A percentile compares a stretch with the other conserved stretches of the same genome.
These are phyloP conservation scores for Danaus chrysippus DNA, from an alignment of 2,888 invertebrate species.

Conservation along the genomic window DNA sequence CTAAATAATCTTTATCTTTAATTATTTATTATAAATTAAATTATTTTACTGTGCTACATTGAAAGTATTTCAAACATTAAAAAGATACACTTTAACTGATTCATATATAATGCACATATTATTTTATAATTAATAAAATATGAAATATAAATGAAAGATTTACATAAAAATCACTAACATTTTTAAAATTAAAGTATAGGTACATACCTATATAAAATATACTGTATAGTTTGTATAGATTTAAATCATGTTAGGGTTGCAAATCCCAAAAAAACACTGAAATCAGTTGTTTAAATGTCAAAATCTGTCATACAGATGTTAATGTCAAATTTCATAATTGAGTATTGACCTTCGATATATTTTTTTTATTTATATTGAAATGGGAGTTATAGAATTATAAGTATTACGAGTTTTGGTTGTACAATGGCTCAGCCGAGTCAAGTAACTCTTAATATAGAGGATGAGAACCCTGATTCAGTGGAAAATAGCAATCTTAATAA, in stretches of 20 bases:
- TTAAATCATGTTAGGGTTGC: neutral
- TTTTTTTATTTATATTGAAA: slow-evolving; percentile 40
- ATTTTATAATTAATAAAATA: too few relatives aligned
- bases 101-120: too few relatives aligned
- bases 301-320: slow-evolving; percentile 17
- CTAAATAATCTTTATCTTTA: neutral
- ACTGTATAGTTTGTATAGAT: neutral
- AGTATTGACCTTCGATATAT: slow-evolving; percentile 37
- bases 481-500: slow-evolving; percentile 53
- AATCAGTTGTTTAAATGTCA: slow-evolving; percentile 7
- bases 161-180: too few relatives aligned
- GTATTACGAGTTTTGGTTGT: slow-evolving; percentile 26
- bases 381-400: slow-evolving; percentile 29
- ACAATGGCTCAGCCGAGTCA: slow-evolving; percentile 67
- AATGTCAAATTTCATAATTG: slow-evolving; percentile 25
- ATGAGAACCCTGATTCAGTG: slow-evolving; percentile 49
- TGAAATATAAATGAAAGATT: too few relatives aligned
- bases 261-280: neutral
- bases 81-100: too few relatives aligned
- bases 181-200: too few relatives aligned
- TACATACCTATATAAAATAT: too few relatives aligned
- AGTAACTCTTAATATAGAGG: slow-evolving; percentile 67
- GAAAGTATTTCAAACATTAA: too few relatives aligned
- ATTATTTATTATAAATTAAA: too few relatives aligned
- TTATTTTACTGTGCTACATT: too few relatives aligned